These are phyloP conservation scores for Heteromurus nitidus DNA, from an alignment of 2,888 invertebrate genomes.

Conservation along the genomic window DNA sequence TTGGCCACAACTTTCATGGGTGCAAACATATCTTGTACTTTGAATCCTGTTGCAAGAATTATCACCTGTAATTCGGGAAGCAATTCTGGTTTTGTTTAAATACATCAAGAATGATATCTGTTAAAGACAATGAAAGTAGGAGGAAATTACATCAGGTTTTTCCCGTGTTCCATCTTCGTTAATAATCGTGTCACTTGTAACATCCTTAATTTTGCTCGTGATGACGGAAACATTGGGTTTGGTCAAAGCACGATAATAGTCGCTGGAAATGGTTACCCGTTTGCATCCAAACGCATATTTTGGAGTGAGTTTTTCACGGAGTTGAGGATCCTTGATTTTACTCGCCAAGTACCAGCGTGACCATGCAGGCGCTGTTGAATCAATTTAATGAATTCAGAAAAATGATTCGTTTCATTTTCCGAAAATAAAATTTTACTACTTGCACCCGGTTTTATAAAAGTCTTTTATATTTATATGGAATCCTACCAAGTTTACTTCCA, in stretches of 20 bases:
- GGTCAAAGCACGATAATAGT: slow-evolving; percentile 59
- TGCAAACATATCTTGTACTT: slow-evolving; percentile 64
- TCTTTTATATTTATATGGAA: too few species aligned
- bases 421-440: too few species aligned
- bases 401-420: too few species aligned
- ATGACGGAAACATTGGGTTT: slow-evolving; percentile 50
- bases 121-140: too few species aligned
- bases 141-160: slow-evolving; percentile 56
- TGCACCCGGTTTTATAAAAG: too few species aligned
- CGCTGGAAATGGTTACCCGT: slow-evolving; percentile 45
- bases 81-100: not conserved
- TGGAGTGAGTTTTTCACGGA: slow-evolving; percentile 54
- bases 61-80: too few species aligned
- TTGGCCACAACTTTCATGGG: slow-evolving; percentile 56
- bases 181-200: slow-evolving; percentile 38
- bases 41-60: slow-evolving; percentile 67
- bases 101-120: slow-evolving; percentile 8
- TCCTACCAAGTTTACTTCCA: slow-evolving; percentile 26
- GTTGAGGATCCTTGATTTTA: slow-evolving; percentile 32
- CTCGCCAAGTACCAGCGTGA: slow-evolving; percentile 5
- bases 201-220: slow-evolving; percentile 36
- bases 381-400: too few species aligned
- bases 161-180: slow-evolving; percentile 55
- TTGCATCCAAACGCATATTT: slow-evolving; percentile 68
- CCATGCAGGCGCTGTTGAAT: not conserved